Evolutionary conservation across 2,888 invertebrate species (phyloP), one percentile per base, ranked within the genome.

Genomic region (Watsonalla binaria): DNA sequence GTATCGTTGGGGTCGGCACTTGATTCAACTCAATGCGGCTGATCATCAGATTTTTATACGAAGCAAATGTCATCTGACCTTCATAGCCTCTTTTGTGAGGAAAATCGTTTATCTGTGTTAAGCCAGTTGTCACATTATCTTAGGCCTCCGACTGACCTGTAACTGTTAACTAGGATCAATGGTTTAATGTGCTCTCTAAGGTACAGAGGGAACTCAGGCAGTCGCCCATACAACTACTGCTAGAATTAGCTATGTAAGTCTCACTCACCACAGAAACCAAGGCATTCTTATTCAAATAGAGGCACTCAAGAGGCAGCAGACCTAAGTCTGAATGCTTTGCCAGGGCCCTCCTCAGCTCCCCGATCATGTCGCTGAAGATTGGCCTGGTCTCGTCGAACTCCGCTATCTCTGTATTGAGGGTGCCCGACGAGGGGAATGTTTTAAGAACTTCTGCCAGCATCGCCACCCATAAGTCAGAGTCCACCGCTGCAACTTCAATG

Each of bases 381-480:
- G 96, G 95, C 64, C 96, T 92, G 35, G 97, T 97, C 77, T 97
- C 97, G 68, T 98, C 97, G 63, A 96, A 93, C 82, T 97, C 96
- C 51, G 94, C 84, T 72, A 98, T 95, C 86, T 97, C 96, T 45
- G 97, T 96, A 80, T 98, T 98, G 54, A 98, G 92, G 42, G 96
- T 95, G 35, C 98, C 97, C 0, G 95, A 94, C 0, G 96, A 94
- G 0, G 99, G 98, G 79, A 96, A 97, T 0, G 97, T 97, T 80
- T 97, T 97, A 91, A 99, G 95, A 62, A 97, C 96, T 90, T 99
- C 98, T 4, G 97, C 98, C 63, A 99, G 90, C 97, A 98, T 98
- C 6, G 98, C 96, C 42, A 99, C 99, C 99, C 99, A 99, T 69
- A 98, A 93, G 81, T 99, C 99, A 8, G 97, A 96, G 89, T 99